These are phyloP conservation scores for Clarias gariepinus DNA, from an alignment of 2,113 vertebrate species.

Conservation along the genomic window DNA sequence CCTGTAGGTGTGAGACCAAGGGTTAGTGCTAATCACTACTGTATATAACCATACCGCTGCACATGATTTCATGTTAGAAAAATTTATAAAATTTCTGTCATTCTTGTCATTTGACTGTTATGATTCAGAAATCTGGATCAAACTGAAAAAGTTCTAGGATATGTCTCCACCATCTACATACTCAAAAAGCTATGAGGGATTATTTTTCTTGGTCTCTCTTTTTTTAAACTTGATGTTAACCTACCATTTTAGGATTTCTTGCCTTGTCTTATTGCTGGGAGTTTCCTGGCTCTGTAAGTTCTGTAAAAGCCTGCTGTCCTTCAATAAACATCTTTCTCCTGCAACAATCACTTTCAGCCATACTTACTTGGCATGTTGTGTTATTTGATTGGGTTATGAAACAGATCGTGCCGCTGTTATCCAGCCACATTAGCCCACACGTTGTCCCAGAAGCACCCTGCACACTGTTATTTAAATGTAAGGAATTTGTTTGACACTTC, in stretches of 20 bases:
- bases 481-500: background rate
- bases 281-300: background rate
- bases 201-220: background rate
- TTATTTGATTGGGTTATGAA: slow-evolving; percentile 17
- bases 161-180: background rate
- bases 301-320: background rate
- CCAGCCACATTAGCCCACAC: slow-evolving; percentile 5
- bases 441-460: background rate
- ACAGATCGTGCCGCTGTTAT: background rate
- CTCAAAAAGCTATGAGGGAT: background rate
- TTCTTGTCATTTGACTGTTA: background rate
- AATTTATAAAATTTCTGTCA: background rate
- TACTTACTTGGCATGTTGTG: background rate
- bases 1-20: too few relatives aligned
- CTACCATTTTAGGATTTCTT: background rate
- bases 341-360: background rate
- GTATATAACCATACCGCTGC: too few relatives aligned
- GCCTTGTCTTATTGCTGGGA: background rate
- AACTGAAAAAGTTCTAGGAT: background rate
- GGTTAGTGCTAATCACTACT: too few relatives aligned
- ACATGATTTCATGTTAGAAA: background rate
- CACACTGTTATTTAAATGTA: background rate
- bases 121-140: background rate
- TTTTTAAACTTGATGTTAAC: background rate
- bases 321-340: background rate